These are phyloP conservation scores for Acleris holmiana DNA, from an alignment of 2,888 invertebrate species.

Conservation along the genomic window DNA sequence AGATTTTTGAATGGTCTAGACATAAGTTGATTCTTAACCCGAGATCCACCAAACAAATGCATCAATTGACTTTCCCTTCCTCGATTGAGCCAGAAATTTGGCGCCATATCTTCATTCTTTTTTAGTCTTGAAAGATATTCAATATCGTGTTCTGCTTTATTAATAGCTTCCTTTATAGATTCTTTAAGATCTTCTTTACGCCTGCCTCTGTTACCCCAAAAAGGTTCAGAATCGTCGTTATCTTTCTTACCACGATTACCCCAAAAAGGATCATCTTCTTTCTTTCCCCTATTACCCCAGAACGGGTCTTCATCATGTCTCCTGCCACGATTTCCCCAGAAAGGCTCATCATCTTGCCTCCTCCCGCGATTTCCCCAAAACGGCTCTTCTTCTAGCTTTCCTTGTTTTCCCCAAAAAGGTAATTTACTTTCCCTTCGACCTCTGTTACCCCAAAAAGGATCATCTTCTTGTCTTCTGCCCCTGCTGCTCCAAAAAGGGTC, in stretches of 20 bases:
- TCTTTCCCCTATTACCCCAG: constrained; percentile 77
- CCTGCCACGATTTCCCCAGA: constrained; percentile 75
- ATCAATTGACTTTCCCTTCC: constrained; percentile 61
- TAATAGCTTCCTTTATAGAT: constrained; percentile 56
- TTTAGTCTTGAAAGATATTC: constrained; percentile 57
- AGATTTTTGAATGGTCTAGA: not conserved
- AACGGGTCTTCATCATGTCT: constrained; percentile 65
- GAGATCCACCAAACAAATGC: constrained; percentile 52
- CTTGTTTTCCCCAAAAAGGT: constrained; percentile 12
- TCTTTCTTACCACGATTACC: constrained; percentile 52
- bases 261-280: constrained; percentile 67
- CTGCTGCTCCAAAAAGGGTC: constrained; percentile 51
- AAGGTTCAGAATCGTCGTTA: constrained; percentile 45
- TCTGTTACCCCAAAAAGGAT: constrained; percentile 49
- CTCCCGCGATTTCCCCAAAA: constrained; percentile 55
- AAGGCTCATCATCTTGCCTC: constrained; percentile 54
- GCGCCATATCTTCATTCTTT: constrained; percentile 42
- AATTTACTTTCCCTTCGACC: constrained; percentile 51
- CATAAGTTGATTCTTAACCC: constrained; percentile 40
- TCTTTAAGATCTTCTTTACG: constrained; percentile 57
- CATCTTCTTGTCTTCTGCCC: constrained; percentile 52
- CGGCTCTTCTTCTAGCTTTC: too few relatives aligned
- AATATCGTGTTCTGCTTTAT: constrained; percentile 58
- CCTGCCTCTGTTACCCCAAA: constrained; percentile 50
- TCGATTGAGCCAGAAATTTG: constrained; percentile 56